Conservation (phyloP, 2,797 vertebrate species). For the Crocidura indochinensis region DNA sequence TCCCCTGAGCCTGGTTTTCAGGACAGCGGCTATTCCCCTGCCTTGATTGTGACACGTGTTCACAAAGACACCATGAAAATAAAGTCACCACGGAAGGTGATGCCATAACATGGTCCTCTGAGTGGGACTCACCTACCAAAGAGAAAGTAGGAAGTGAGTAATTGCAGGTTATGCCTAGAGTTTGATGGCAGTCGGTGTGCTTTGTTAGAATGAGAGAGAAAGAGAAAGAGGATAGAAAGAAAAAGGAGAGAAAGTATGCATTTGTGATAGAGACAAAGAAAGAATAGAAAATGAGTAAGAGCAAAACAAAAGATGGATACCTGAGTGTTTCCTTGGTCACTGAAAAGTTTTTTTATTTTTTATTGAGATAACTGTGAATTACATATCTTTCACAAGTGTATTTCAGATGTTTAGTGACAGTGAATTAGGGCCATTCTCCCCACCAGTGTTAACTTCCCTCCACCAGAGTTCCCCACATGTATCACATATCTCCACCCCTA, state of each 20-base stretch:
- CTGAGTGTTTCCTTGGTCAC: background rate
- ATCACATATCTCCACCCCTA: too few relatives aligned
- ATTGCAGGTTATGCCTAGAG: background rate
- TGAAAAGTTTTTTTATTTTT: background rate
- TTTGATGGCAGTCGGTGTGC: background rate
- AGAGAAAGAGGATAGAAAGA: background rate
- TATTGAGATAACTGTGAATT: too few relatives aligned
- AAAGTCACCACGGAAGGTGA: background rate
- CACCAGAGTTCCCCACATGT: too few relatives aligned
- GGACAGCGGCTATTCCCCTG: background rate
- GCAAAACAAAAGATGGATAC: background rate
- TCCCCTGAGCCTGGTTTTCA: background rate
- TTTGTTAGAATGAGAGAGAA: conserved; percentile 20
- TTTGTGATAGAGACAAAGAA: background rate
- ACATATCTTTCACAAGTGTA: too few relatives aligned
- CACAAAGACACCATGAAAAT: too few relatives aligned
- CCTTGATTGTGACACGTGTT: background rate
- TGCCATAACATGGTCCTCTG: background rate
- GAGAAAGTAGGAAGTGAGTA: background rate
- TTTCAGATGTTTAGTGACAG: too few relatives aligned
- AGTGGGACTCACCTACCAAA: background rate
- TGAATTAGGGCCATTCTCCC: too few relatives aligned
- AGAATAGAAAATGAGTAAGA: background rate
- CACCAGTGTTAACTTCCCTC: too few relatives aligned
- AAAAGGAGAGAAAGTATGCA: background rate